Base-by-base conservation (phyloP, 2,888 invertebrate species). In the Orthonychiurus folsomi region DNA sequence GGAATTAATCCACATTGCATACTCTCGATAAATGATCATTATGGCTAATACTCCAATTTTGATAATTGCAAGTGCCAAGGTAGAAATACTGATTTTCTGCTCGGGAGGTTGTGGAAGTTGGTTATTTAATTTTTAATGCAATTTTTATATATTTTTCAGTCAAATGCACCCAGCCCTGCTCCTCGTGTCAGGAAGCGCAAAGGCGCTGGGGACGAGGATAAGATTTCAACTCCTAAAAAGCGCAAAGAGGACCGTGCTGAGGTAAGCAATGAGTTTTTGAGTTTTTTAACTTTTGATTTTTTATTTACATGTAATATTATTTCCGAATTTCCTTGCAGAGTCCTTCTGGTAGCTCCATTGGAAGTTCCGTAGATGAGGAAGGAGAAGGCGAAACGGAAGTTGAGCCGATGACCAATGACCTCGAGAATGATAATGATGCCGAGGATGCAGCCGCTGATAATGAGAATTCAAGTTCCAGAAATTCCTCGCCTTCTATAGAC, bases 311-410 rank as follows among this genome's bases (percentile, higher is more conserved):
- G n/a, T n/a, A n/a, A n/a, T n/a, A n/a, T n/a, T n/a, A n/a, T n/a
- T n/a, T n/a, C 5, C 52, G 20, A 52, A 52, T 57, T 55, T 52
- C 48, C 57, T 68, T 72, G 15, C 70, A 74, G 74, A 91, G 90
- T 79, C 91, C 91, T 18, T 85, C 87, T 52, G 88, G 87, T 75
- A 90, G 89, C 75, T 83, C 89, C 65, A 89, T 89, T 75, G 89
- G 89, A 74, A 89, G 88, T 74, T 86, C 90, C 52, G 85, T 88
- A 56, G 87, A 88, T 76, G 83, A 83, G 65, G 82, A 82, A 66
- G 80, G 82, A 65, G 85, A 84, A 54, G 64, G 65, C 60, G 73
- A 73, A 54, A 61, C 61, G 21, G 72, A 73, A 37, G 71, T 69
- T 48, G 66, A 61, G 59, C 68, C 67, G 59, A 65, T 67, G 58